Conservation (phyloP, 2,797 vertebrate species). For the Gambelia wislizenii region DNA sequence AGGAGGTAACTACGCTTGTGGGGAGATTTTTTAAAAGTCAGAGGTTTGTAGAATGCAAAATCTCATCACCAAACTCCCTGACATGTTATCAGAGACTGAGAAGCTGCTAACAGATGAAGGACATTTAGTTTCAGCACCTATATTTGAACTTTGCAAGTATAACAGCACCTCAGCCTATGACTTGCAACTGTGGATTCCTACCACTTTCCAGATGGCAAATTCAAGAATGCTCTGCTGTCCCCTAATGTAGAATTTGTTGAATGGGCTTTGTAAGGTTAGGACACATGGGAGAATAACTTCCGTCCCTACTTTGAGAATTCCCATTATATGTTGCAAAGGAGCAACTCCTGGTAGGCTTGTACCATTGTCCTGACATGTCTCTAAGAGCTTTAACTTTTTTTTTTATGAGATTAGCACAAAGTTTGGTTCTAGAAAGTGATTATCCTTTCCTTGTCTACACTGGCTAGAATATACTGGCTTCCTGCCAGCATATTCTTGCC, state of each 20-base stretch:
- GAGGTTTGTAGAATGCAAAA: background rate
- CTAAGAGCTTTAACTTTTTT: background rate
- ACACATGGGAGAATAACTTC: too few species aligned
- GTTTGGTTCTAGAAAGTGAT: background rate
- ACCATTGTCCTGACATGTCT: background rate
- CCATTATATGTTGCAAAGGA: background rate
- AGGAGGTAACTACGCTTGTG: background rate
- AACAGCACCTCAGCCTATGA: background rate
- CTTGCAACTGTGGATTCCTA: background rate
- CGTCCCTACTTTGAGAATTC: too few species aligned
- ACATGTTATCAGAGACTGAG: background rate
- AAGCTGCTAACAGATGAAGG: background rate
- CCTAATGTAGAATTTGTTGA: background rate
- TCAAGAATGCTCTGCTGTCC: background rate
- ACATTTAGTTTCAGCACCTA: background rate
- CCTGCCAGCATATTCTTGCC: too few species aligned
- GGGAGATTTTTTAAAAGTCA: background rate
- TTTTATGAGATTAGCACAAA: background rate
- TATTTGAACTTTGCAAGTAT: background rate
- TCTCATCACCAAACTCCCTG: background rate
- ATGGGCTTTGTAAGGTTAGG: background rate
- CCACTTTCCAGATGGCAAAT: background rate
- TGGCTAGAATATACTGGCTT: too few species aligned
- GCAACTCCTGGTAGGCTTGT: background rate
- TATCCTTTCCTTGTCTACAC: too few species aligned